phyloP scores from a whole-genome alignment of 2,888 invertebrate species.

The Hypomecis punctinalis region DNA sequence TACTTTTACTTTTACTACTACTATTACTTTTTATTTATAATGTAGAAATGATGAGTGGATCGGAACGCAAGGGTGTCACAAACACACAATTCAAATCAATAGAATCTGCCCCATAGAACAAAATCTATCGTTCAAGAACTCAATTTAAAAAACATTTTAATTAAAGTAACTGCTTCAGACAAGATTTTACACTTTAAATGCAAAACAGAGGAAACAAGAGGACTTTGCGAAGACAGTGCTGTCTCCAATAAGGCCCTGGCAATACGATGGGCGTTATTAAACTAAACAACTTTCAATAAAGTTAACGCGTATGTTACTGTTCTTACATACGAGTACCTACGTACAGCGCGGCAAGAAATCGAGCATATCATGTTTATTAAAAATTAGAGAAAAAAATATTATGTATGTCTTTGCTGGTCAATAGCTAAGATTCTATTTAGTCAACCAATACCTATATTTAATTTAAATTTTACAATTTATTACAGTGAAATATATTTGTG shows the following conservation, averaged over 20 bases:
- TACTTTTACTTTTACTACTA: too few species aligned
- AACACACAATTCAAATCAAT: background rate
- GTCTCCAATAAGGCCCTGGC: slow-evolving; percentile 45
- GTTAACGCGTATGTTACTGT: slow-evolving; percentile 47
- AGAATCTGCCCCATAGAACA: background rate
- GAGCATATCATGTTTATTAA: slow-evolving; percentile 3
- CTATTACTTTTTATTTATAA: too few species aligned
- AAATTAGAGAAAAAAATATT: too few species aligned
- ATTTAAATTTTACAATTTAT: too few species aligned
- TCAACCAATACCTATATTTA: too few species aligned
- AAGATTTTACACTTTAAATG: slow-evolving; percentile 19
- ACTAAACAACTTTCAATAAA: slow-evolving; percentile 51
- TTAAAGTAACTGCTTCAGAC: slow-evolving; percentile 11
- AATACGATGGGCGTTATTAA: slow-evolving; percentile 43
- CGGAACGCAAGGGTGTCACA: too few species aligned
- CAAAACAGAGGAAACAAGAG: slow-evolving; percentile 18
- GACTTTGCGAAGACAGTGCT: slow-evolving; percentile 30
- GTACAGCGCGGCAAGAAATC: slow-evolving; percentile 25
- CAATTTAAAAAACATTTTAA: slow-evolving; percentile 22
- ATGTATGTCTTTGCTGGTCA: too few species aligned
- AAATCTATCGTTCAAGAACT: slow-evolving; percentile 6
- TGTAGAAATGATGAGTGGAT: too few species aligned
- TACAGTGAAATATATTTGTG: too few species aligned
- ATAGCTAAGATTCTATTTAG: too few species aligned
- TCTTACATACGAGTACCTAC: slow-evolving; percentile 22